phyloP scores from a whole-genome alignment of 2,113 vertebrate genomes.

The Pampusana beccarii region DNA sequence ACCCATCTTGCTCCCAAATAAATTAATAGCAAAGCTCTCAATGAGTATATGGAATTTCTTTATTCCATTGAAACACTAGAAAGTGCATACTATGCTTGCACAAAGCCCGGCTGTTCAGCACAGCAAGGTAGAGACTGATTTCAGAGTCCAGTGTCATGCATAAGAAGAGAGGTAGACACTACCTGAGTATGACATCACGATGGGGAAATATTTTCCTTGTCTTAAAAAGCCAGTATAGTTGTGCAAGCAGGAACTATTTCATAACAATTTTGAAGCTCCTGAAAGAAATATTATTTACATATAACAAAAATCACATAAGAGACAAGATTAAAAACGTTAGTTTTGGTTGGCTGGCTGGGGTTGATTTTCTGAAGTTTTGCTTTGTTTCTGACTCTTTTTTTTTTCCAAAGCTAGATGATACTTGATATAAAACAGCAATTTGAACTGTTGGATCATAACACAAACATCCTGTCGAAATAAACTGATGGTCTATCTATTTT shows the following conservation, averaged over 20 bases:
- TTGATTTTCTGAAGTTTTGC: neutral
- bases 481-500: neutral
- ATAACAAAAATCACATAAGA: neutral
- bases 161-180: neutral
- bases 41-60: neutral
- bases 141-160: neutral
- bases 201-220: neutral
- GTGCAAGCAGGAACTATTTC: neutral
- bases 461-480: slow-evolving; percentile 46
- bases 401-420: neutral
- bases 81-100: neutral
- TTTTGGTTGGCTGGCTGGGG: neutral
- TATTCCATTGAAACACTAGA: neutral
- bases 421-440: neutral
- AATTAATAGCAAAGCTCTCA: neutral
- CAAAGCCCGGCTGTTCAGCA: neutral
- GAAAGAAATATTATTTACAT: neutral
- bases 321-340: neutral
- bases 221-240: neutral
- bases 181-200: neutral
- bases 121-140: neutral
- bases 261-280: neutral
- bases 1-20: neutral
- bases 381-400: neutral
- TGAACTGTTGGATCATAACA: neutral